A percentile compares a stretch with the other conserved stretches of the same genome.
Evolutionary conservation across 2,888 invertebrate genomes (phyloP).

Genomic region (Rosalia funebris): DNA sequence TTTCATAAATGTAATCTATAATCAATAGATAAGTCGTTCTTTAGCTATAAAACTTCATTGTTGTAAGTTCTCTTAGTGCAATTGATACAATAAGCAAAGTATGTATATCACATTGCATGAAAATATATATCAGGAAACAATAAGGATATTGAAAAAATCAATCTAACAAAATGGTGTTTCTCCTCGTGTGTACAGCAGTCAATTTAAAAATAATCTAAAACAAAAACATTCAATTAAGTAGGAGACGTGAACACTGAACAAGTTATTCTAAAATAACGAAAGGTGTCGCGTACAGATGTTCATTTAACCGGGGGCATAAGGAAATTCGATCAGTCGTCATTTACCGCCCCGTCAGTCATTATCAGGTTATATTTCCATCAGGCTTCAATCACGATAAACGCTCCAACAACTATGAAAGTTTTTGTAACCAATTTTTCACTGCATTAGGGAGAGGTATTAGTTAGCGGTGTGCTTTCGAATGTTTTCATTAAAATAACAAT

Average conservation of each 20-base stretch:
- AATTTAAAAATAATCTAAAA: no score
- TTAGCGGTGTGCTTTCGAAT: background rate
- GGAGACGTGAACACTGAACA: background rate
- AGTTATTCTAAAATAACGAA: background rate
- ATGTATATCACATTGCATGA: no score
- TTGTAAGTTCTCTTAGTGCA: no score
- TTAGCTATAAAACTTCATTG: no score
- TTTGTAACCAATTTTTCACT: slow-evolving; percentile 39
- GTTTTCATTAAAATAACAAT: background rate
- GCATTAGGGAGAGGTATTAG: slow-evolving; percentile 27
- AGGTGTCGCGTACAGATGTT: background rate
- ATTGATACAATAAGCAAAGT: no score
- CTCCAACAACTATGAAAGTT: slow-evolving; percentile 44
- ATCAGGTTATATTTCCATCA: slow-evolving; percentile 57
- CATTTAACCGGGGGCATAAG: slow-evolving; percentile 23
- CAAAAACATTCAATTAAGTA: no score
- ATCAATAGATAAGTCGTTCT: no score
- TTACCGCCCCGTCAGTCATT: slow-evolving; percentile 54
- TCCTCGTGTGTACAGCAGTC: no score
- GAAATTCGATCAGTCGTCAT: slow-evolving; percentile 55
- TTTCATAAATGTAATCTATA: no score
- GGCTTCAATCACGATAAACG: slow-evolving; percentile 42
- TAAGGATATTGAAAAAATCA: no score
- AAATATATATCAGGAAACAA: no score
- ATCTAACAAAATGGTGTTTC: no score